These are phyloP conservation scores for Heterochromis multidens DNA, from an alignment of 2,113 vertebrate genomes.

Conservation along the genomic window DNA sequence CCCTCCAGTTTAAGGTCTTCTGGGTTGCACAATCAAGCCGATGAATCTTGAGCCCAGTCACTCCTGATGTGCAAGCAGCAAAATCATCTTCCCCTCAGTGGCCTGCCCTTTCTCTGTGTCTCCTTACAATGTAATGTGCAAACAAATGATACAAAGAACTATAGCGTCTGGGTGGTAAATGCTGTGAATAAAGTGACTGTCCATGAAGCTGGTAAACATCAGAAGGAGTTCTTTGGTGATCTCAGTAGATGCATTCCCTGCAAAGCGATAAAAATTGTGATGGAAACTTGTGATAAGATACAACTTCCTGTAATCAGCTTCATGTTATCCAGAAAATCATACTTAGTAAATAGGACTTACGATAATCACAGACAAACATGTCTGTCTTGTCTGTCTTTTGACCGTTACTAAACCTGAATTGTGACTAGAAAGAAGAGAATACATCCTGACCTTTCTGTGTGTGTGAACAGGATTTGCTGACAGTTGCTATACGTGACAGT, in stretches of 20 bases:
- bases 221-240: neutral
- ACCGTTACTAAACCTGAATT: neutral
- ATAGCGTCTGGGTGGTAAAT: neutral
- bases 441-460: neutral
- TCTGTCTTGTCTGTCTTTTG: neutral
- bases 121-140: neutral
- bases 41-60: neutral
- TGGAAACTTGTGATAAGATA: neutral
- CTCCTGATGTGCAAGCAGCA: neutral
- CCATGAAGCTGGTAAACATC: neutral
- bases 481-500: neutral
- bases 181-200: neutral
- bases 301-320: neutral
- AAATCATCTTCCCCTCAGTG: neutral
- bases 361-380: neutral
- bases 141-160: conserved; percentile 6
- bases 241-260: neutral
- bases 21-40: neutral
- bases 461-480: conserved; percentile 15
- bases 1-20: neutral
- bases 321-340: neutral
- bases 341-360: neutral
- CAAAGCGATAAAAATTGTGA: neutral
- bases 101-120: conserved; percentile 9
- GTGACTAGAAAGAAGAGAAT: neutral